Base-by-base conservation (phyloP, 2,888 invertebrate genomes). In the Trichogramma dendrolimi region DNA sequence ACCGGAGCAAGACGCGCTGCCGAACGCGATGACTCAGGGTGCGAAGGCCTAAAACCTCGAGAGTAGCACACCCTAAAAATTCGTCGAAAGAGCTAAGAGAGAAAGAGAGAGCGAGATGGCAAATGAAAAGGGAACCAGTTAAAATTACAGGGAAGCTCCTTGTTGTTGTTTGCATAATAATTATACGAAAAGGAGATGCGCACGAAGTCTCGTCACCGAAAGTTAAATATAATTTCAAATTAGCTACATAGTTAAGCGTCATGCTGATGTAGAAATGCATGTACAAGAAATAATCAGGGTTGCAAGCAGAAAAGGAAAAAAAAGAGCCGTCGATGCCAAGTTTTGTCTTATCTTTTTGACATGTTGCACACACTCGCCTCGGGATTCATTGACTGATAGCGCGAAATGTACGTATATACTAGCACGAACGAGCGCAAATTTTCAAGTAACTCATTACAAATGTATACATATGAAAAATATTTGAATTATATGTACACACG, bases 21-120 rank as follows among this genome's bases (percentile, higher is more conserved):
- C 55, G 27, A 27, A 27, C 44, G 46, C 58, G 59, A 59, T 64
- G 64, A 64, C 55, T 64, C 64, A 64, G 64, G 62, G 60, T 57
- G 62, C 61, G 60, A 64, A 64, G 59, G 61, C 61, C 61, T 56
- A 6, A 6, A 61, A 62, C 59, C 56, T 62, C 46, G 59, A 51
- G 57, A 51, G 53, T 61, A 59, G 53, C 60, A 60, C 63, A 63
- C 63, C 63, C 60, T 27, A 27, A 63, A 63, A 58, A 51, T 59
- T 53, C 62, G 55, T 43, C 41, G 43, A 4, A 2, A 54, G 11
- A 6, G 48, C 6, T 7, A 6, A 48, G 51, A 51, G 58, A 40
- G 27, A 50, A 49, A 52, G 40, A 50, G 39, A 40, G 47, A n/a
- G n/a, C n/a, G n/a, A n/a, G n/a, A n/a, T n/a, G n/a, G n/a, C 8